These are phyloP conservation scores for Dermochelys coriacea DNA, from an alignment of 2,797 vertebrate genomes.

Conservation along the genomic window DNA sequence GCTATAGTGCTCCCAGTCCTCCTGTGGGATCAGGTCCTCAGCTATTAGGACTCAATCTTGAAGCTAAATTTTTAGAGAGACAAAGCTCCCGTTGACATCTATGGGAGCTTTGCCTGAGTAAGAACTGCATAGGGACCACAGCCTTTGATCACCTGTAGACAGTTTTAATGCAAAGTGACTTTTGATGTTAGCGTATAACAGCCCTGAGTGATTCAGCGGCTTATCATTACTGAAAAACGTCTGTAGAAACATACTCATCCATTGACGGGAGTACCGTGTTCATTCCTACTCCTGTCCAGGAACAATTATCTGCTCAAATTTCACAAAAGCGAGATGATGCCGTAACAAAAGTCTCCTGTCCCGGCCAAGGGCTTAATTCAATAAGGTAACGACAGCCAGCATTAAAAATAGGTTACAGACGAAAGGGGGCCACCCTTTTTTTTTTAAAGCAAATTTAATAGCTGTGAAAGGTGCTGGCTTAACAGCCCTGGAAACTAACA, in stretches of 20 bases:
- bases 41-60: neutral
- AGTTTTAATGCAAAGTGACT: constrained; percentile 45
- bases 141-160: constrained; percentile 17
- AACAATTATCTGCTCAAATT: constrained; percentile 79
- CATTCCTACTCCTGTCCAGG: constrained; percentile 61
- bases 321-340: constrained; percentile 72
- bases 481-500: neutral
- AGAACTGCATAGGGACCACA: constrained; percentile 9
- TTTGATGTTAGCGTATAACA: constrained; percentile 40
- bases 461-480: constrained; percentile 11
- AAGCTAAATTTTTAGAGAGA: neutral
- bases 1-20: neutral
- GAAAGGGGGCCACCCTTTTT: constrained; percentile 41
- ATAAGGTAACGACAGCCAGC: constrained; percentile 72
- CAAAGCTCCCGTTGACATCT: neutral
- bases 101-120: neutral
- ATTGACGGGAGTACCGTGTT: constrained; percentile 56
- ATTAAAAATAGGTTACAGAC: constrained; percentile 52
- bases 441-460: neutral
- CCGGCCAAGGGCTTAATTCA: constrained; percentile 67
- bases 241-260: constrained; percentile 66
- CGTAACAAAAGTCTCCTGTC: constrained; percentile 73
- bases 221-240: constrained; percentile 66
- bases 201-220: constrained; percentile 24
- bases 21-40: neutral